These are phyloP conservation scores for Onychorhynchus coronatus DNA, from an alignment of 2,113 vertebrate genomes.

Conservation along the genomic window DNA sequence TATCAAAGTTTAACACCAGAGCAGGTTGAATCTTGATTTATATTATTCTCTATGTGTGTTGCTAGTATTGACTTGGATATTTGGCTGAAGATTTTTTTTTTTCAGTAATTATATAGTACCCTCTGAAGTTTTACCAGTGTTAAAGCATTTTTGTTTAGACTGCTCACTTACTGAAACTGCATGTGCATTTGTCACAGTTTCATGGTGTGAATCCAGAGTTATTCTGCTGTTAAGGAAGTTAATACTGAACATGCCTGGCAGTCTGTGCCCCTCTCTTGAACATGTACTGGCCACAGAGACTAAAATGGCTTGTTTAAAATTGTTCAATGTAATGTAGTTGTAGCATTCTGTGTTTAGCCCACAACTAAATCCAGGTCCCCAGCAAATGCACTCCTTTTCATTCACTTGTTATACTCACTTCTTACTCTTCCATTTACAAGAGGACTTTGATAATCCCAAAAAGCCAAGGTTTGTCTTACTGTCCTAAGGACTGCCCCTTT, in stretches of 20 bases:
- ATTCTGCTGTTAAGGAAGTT: not conserved
- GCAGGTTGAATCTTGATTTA: slow-evolving; percentile 80
- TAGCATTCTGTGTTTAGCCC: not conserved
- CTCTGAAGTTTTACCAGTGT: not conserved
- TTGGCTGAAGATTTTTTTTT: not conserved
- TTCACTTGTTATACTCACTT: not conserved
- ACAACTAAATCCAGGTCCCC: not conserved
- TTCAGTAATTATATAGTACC: not conserved
- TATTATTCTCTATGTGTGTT: slow-evolving; percentile 60
- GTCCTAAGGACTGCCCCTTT: slow-evolving; percentile 18
- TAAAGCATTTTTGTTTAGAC: not conserved
- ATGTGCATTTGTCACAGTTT: not conserved
- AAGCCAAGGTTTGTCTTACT: slow-evolving; percentile 6
- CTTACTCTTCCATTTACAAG: not conserved
- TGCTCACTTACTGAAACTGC: not conserved
- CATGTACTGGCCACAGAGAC: not conserved
- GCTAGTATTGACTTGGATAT: not conserved
- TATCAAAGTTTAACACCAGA: slow-evolving; percentile 83
- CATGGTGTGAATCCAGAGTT: not conserved
- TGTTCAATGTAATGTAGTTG: not conserved
- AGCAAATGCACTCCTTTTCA: not conserved
- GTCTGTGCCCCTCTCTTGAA: not conserved
- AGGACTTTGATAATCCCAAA: slow-evolving; percentile 21
- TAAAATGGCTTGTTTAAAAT: not conserved
- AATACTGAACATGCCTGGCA: not conserved